These are phyloP conservation scores for Balaenoptera acutorostrata DNA, from an alignment of 2,113 vertebrate species.

Conservation along the genomic window DNA sequence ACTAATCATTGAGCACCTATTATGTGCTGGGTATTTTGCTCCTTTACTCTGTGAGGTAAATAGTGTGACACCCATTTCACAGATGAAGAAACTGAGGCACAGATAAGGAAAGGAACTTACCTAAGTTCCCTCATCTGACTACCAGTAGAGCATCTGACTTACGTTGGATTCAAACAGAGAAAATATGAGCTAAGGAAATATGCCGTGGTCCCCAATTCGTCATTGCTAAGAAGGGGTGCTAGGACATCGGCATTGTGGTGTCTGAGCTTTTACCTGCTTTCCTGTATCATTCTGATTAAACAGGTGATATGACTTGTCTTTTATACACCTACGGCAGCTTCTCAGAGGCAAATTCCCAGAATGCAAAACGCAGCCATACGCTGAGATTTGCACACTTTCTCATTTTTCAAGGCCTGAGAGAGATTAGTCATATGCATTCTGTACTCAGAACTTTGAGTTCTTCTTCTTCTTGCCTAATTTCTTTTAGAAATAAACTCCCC, in stretches of 20 bases:
- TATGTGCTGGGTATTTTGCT: background rate
- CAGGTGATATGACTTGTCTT: background rate
- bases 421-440: rapidly evolving
- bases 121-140: background rate
- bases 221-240: background rate
- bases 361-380: background rate
- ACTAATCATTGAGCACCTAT: background rate
- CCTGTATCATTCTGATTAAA: background rate
- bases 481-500: background rate
- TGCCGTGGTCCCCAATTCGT: background rate
- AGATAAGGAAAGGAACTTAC: background rate
- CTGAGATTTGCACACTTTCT: no score
- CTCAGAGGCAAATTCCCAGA: background rate
- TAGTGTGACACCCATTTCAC: background rate
- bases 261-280: no score
- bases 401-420: background rate
- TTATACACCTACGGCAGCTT: background rate
- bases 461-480: background rate
- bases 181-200: background rate
- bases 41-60: background rate
- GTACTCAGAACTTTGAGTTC: background rate
- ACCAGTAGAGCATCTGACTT: background rate
- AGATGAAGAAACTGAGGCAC: background rate
- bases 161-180: background rate
- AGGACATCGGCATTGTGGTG: rapidly evolving